These are phyloP conservation scores for Isichthys henryi DNA, from an alignment of 2,113 vertebrate genomes.

Conservation along the genomic window DNA sequence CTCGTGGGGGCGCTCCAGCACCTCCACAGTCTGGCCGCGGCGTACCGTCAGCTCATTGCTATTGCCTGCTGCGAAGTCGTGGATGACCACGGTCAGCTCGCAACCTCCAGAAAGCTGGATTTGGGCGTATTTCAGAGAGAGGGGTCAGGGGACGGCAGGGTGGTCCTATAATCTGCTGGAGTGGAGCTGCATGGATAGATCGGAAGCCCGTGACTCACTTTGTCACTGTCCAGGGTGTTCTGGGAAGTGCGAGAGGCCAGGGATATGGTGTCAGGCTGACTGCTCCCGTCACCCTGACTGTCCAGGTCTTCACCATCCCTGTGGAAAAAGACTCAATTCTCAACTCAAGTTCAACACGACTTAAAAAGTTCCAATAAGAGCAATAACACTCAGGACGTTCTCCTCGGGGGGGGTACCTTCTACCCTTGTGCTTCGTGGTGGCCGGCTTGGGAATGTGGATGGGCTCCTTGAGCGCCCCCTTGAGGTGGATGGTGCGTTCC, in stretches of 20 bases:
- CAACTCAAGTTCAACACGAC: not conserved
- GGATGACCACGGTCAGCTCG: constrained; percentile 94
- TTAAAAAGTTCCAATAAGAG: not conserved
- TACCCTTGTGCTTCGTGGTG: constrained; percentile 83
- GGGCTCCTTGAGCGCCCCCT: constrained; percentile 93
- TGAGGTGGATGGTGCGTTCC: constrained; percentile 93
- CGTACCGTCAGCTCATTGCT: constrained; percentile 91
- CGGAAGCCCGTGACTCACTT: constrained; percentile 56
- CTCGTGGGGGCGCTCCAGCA: constrained; percentile 89
- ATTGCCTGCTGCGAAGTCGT: constrained; percentile 92
- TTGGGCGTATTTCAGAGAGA: not conserved
- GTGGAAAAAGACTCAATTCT: constrained; percentile 14
- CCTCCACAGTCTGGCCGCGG: constrained; percentile 92
- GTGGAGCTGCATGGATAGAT: not conserved
- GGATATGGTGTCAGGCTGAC: constrained; percentile 96
- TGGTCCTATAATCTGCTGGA: not conserved
- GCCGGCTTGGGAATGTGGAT: constrained; percentile 93
- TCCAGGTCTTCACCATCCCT: constrained; percentile 95
- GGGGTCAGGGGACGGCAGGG: not conserved
- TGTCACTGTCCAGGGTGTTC: constrained; percentile 96
- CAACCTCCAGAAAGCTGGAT: constrained; percentile 89
- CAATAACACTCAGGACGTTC: not conserved
- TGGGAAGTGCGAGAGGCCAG: constrained; percentile 96
- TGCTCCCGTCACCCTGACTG: constrained; percentile 97
- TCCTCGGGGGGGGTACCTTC: constrained; percentile 61